Percentiles rank a stretch among this genome's conserved stretches.
phyloP scores from a whole-genome alignment of 2,797 vertebrate species.

The Hydrocynus forskahlii region DNA sequence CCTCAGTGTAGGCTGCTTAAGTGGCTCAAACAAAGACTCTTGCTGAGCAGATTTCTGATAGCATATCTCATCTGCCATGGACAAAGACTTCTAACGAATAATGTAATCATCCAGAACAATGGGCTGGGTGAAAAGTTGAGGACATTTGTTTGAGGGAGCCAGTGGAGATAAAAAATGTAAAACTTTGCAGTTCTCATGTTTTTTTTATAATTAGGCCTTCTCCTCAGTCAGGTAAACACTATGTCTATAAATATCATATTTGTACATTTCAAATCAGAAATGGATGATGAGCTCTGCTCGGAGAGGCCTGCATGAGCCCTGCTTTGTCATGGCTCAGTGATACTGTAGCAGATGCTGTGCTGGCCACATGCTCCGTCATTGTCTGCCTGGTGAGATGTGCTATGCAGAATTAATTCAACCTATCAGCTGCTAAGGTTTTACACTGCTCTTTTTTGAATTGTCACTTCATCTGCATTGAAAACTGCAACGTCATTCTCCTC shows the following conservation, averaged over 20 bases:
- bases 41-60: conserved; percentile 20
- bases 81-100: background rate
- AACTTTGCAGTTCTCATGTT: background rate
- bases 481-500: background rate
- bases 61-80: background rate
- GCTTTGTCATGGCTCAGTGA: conserved; percentile 24
- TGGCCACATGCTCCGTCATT: conserved; percentile 16
- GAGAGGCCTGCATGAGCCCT: conserved; percentile 11
- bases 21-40: conserved; percentile 25
- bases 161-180: background rate
- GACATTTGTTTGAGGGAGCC: background rate
- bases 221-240: background rate
- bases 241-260: background rate
- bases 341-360: background rate
- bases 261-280: background rate
- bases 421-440: background rate
- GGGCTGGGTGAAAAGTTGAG: background rate
- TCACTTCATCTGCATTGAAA: background rate
- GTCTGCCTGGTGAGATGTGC: background rate
- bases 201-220: background rate
- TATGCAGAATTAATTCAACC: background rate
- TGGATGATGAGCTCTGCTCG: background rate
- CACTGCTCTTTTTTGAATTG: background rate
- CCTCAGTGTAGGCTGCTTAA: background rate
- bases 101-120: background rate